A percentile compares a stretch with the other conserved stretches of the same genome.
These are phyloP conservation scores for Propithecus coquereli DNA, from an alignment of 2,113 vertebrate species.

Conservation along the genomic window DNA sequence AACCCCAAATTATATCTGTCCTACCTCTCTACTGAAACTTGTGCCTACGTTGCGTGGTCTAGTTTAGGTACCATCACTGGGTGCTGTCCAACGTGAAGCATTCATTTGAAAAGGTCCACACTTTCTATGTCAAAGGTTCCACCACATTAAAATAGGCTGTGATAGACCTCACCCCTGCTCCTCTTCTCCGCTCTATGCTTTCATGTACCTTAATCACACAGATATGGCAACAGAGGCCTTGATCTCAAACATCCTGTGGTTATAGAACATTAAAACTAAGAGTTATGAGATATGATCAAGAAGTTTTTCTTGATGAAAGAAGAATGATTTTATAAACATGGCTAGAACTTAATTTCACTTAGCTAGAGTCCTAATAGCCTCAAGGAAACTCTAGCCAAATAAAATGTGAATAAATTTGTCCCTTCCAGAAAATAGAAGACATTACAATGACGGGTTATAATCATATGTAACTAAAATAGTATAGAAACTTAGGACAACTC, in stretches of 20 bases:
- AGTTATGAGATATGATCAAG: neutral
- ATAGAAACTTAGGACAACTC: neutral
- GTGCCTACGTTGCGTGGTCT: neutral
- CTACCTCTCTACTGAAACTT: neutral
- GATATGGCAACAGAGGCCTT: neutral
- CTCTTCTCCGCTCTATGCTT: neutral
- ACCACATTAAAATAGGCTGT: neutral
- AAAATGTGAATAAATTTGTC: neutral
- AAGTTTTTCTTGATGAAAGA: neutral
- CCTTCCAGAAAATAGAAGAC: conserved; percentile 2
- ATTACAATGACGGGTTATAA: neutral
- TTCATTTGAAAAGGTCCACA: neutral
- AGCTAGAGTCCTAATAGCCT: neutral
- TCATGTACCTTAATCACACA: neutral
- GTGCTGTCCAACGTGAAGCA: neutral
- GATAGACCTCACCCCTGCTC: neutral
- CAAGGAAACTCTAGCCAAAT: neutral
- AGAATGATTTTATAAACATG: neutral
- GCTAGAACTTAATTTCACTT: neutral
- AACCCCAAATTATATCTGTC: neutral
- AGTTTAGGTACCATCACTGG: neutral
- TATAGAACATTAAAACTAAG: neutral
- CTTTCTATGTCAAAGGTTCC: neutral
- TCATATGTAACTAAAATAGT: neutral
- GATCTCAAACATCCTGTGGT: neutral